Conservation (phyloP, 2,888 invertebrate genomes). For the Macrophya alboannulata region DNA sequence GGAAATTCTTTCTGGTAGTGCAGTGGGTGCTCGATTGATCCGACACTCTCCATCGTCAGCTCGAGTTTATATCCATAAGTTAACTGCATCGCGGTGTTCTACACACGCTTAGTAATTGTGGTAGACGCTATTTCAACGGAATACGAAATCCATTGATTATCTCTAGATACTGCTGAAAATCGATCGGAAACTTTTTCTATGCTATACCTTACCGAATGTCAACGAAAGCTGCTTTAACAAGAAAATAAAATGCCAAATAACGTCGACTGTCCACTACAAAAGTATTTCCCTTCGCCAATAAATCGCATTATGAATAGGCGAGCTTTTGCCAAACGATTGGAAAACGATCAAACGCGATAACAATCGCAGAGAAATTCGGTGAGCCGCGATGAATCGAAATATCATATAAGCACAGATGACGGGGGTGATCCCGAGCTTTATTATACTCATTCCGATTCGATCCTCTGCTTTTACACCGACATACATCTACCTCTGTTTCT, state of each 20-base stretch:
- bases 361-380: slow-evolving; percentile 39
- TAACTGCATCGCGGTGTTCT: not conserved
- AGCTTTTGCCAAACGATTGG: slow-evolving; percentile 37
- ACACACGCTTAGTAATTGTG: not conserved
- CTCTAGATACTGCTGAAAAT: slow-evolving; percentile 31
- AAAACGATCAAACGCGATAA: slow-evolving; percentile 42
- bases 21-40: slow-evolving; percentile 29
- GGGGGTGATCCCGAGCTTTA: not conserved
- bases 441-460: slow-evolving; percentile 6
- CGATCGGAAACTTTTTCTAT: slow-evolving; percentile 19
- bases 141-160: not conserved
- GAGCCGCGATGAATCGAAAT: slow-evolving; percentile 30
- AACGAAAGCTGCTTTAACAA: not conserved
- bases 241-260: not conserved
- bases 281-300: slow-evolving; percentile 15
- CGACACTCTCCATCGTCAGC: slow-evolving; percentile 6
- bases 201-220: not conserved
- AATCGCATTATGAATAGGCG: slow-evolving; percentile 27
- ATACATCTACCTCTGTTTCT: not conserved
- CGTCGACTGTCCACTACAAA: not conserved
- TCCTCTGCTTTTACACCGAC: not conserved
- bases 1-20: slow-evolving; percentile 17
- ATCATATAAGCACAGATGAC: slow-evolving; percentile 18
- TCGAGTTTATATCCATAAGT: slow-evolving; percentile 5
- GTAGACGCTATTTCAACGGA: not conserved